phyloP scores from a whole-genome alignment of 2,113 vertebrate genomes.

The Piprites chloris region DNA sequence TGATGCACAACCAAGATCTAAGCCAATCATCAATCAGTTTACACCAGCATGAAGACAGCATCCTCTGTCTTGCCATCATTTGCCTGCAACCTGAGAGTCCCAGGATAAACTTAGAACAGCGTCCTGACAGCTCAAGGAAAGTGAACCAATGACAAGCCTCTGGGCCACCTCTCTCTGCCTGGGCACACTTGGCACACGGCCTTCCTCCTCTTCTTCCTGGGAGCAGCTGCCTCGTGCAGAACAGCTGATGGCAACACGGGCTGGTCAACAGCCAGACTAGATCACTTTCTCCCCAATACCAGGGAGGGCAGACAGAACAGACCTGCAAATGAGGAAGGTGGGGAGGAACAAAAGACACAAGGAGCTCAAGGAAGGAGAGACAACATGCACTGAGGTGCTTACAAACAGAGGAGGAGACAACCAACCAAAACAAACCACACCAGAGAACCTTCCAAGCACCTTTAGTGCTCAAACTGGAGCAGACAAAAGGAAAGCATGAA shows the following conservation, averaged over 20 bases:
- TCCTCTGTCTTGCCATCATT: neutral
- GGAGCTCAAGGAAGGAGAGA: neutral
- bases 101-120: constrained; percentile 23
- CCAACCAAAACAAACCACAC: neutral
- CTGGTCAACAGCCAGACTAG: constrained; percentile 34
- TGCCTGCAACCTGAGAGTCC: neutral
- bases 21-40: neutral
- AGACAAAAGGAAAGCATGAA: neutral
- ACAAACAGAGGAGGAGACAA: neutral
- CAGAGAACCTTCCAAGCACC: neutral
- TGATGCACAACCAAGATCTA: neutral
- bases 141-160: neutral
- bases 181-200: neutral
- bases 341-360: neutral
- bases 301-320: constrained; percentile 38
- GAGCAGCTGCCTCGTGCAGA: constrained; percentile 36
- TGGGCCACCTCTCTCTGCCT: neutral
- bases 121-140: neutral
- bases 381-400: neutral
- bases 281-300: constrained; percentile 48
- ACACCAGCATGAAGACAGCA: neutral
- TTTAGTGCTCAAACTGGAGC: neutral
- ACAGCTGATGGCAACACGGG: constrained; percentile 43
- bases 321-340: neutral
- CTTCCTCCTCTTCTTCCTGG: neutral